These are phyloP conservation scores for Lemur catta DNA, from an alignment of 2,797 vertebrate species.

Conservation along the genomic window DNA sequence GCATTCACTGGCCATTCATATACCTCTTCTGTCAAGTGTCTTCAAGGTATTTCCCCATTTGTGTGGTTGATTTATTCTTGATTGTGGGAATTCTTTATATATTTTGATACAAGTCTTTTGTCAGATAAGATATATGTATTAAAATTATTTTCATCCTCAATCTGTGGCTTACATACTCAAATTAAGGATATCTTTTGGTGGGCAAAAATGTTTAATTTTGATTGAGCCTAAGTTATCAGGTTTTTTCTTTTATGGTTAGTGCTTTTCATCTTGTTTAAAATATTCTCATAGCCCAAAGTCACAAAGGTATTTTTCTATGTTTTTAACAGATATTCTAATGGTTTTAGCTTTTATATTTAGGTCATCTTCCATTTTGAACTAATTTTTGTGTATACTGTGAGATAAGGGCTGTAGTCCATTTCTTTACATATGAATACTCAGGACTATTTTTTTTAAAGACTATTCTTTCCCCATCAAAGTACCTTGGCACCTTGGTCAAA, in stretches of 20 bases:
- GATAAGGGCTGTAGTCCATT: background rate
- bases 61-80: background rate
- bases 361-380: background rate
- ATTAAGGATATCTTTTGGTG: background rate
- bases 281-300: background rate
- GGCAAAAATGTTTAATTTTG: background rate
- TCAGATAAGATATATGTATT: background rate
- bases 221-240: background rate
- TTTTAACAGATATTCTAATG: background rate
- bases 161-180: background rate
- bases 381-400: background rate
- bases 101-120: background rate
- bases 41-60: background rate
- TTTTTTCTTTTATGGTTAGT: background rate
- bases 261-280: background rate
- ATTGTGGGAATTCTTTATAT: background rate
- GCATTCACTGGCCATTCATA: background rate
- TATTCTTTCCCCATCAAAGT: background rate
- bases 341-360: background rate
- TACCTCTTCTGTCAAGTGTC: background rate
- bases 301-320: background rate
- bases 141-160: background rate
- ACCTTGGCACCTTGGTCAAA: background rate
- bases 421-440: background rate
- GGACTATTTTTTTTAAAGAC: background rate